Base-by-base conservation (phyloP, 2,113 vertebrate genomes). In the Cyphomyrus plagiostoma region DNA sequence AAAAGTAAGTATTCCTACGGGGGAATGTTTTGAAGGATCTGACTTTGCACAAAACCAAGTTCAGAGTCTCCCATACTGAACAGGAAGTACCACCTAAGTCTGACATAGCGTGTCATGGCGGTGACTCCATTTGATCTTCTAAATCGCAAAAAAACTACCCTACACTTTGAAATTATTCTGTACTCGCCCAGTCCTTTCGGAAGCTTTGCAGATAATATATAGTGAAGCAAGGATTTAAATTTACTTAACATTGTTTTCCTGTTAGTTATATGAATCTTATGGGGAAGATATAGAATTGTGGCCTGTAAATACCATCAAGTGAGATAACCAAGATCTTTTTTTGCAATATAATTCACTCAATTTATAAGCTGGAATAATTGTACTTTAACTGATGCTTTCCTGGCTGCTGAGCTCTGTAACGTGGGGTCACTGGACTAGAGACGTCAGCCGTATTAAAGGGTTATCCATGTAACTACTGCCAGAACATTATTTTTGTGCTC, bases 321-420 rank as follows among this genome's bases (percentile, higher is more conserved):
- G 89, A 90, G 58, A 90, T 80, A 90, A 83, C 42, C 58, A 6
- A 30, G 53, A 48, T 83, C 82, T 56, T 82, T 52, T 62, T 82
- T 56, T 83, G 45, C 30, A 88, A 17, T 30, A 88, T 62, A 62
- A 42, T 82, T 56, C 15, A 83, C 35, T 83, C 87, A 58, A 19
- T 90, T 82, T 82, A 2, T 15, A 35, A 46, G 70, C 66, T n/a
- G 58, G 23, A 90, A 87, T 83, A 90, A 90, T 82, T 83, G 26
- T 30, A 26, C 35, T 82, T 88, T 87, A 88, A 88, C 88, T 90
- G 86, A 88, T 83, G 21, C 50, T 48, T 88, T 88, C 89, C 74
- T 17, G n/a, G 30, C 35, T 70, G 62, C 17, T 56, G 62, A 58
- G 89, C 21, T 49, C 35, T 35, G 11, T 50, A n/a, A 23, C 17